phyloP scores from a whole-genome alignment of 2,797 vertebrate species.

The Huso huso region DNA sequence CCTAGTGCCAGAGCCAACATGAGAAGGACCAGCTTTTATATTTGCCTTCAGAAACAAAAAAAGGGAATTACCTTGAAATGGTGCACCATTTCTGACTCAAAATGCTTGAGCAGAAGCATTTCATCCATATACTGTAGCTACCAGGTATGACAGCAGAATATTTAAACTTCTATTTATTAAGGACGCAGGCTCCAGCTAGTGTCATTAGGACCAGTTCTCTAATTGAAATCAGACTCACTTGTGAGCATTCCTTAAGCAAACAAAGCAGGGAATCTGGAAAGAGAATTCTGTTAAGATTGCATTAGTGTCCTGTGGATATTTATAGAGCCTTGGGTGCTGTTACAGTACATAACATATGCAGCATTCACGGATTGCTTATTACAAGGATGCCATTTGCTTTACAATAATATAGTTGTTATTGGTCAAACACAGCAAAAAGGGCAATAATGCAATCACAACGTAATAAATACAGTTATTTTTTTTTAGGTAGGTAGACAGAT shows the following conservation, averaged over 20 bases:
- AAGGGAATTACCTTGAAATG: no score
- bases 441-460: slow-evolving; percentile 20
- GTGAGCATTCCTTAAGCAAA: background rate
- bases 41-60: no score
- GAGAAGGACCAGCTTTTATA: no score
- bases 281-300: slow-evolving; percentile 10
- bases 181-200: no score
- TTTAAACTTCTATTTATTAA: no score
- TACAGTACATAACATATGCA: slow-evolving; percentile 13
- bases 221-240: background rate
- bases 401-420: slow-evolving; percentile 23
- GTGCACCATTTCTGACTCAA: no score
- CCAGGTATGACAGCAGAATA: no score
- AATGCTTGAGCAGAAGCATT: no score
- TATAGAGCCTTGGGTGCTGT: slow-evolving; percentile 9
- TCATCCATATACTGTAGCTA: no score
- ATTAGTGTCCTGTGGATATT: slow-evolving; percentile 22
- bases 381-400: slow-evolving; percentile 24
- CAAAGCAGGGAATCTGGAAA: background rate
- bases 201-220: background rate
- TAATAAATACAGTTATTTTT: slow-evolving; percentile 29
- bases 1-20: no score
- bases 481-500: slow-evolving; percentile 14
- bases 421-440: slow-evolving; percentile 18
- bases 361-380: slow-evolving; percentile 17